A percentile compares a stretch with the other conserved stretches of the same genome.
Evolutionary conservation across 1,140 invertebrate species (phyloP).

Genomic region (Ectropis grisescens): DNA sequence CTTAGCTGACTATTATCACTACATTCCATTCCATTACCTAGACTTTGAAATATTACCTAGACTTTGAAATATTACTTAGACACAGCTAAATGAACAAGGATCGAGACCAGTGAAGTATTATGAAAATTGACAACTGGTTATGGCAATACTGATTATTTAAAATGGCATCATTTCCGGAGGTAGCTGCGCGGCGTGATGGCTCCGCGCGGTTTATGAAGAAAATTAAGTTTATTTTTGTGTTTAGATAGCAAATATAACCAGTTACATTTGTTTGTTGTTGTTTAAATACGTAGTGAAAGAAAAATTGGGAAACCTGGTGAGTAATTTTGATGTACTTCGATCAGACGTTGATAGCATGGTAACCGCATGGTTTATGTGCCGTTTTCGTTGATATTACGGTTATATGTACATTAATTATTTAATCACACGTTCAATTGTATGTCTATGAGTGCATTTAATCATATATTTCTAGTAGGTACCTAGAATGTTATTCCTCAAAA

Average conservation of each 20-base stretch:
- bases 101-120: too few species aligned
- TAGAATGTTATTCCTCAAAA: too few species aligned
- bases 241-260: constrained; percentile 25
- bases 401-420: too few species aligned
- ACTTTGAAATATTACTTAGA: too few species aligned
- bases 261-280: constrained; percentile 10
- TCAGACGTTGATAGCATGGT: constrained; percentile 4
- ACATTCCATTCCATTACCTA: too few species aligned
- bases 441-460: too few species aligned
- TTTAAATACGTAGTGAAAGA: constrained; percentile 2
- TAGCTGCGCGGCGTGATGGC: constrained; percentile 35
- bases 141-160: constrained; percentile 21
- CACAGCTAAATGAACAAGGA: too few species aligned
- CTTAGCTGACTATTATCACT: too few species aligned
- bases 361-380: constrained; percentile 22
- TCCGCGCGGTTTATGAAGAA: constrained; percentile 27
- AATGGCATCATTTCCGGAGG: constrained; percentile 50
- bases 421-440: too few species aligned
- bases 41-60: too few species aligned
- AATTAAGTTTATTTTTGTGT: constrained; percentile 38
- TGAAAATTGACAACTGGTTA: too few species aligned
- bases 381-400: background rate
- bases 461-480: too few species aligned
- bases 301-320: constrained; percentile 57
- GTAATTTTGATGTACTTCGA: constrained; percentile 8